A percentile compares a stretch with the other conserved stretches of the same genome.
Conservation (phyloP, 1,140 invertebrate genomes). For the Apolygus lucorum region DNA sequence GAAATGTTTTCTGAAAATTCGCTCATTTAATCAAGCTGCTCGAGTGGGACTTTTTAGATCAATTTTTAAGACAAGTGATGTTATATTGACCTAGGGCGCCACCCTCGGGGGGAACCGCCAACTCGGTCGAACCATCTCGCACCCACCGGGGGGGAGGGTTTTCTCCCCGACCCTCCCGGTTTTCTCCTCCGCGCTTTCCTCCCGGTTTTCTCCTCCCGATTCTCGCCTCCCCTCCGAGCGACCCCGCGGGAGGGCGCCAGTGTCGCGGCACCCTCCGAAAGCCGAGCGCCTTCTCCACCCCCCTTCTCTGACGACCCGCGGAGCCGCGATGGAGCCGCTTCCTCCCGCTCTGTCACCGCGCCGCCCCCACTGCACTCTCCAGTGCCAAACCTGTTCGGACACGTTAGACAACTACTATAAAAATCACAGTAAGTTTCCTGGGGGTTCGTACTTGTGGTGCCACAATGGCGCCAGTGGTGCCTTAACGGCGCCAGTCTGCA, state of each 20-base stretch:
- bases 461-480: too few relatives aligned
- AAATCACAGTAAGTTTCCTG: slow-evolving; percentile 54
- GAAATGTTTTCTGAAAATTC: too few relatives aligned
- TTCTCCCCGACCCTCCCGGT: neutral
- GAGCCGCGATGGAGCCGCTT: slow-evolving; percentile 37
- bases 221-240: neutral
- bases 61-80: neutral
- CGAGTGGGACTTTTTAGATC: too few relatives aligned
- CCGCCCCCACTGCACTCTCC: slow-evolving; percentile 59
- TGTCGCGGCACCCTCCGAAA: slow-evolving; percentile 6
- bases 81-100: neutral
- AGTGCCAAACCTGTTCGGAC: slow-evolving; percentile 57
- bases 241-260: neutral
- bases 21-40: too few relatives aligned
- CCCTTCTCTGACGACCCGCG: slow-evolving; percentile 32
- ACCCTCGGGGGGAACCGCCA: neutral
- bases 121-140: too few relatives aligned
- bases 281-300: slow-evolving; percentile 43
- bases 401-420: slow-evolving; percentile 58
- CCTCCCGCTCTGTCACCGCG: slow-evolving; percentile 51
- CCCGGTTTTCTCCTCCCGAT: neutral
- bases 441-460: too few relatives aligned
- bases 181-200: neutral
- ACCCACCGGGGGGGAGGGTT: too few relatives aligned
- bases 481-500: too few relatives aligned